Base-by-base conservation (phyloP, 2,888 invertebrate species). In the Beris morrisii region DNA sequence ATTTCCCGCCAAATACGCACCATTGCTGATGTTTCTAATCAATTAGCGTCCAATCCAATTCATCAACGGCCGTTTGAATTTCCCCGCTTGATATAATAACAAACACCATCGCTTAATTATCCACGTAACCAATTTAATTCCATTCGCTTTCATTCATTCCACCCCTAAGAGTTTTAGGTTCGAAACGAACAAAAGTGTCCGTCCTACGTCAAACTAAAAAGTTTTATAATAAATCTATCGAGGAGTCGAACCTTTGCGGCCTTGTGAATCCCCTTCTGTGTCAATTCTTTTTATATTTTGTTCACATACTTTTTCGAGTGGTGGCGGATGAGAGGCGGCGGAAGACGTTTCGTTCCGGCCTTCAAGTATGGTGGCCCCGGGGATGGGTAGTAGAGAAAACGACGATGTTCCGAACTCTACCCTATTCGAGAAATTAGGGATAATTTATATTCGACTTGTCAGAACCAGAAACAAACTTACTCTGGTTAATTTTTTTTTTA, bases 381-480 rank as follows among this genome's bases (percentile, higher is more conserved):
- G 44, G 13, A 46, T 44, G 43, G 6, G 7, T 38, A 43, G 56
- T 43, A 15, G 43, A 43, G 61, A 59, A 59, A 50, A 59, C 59
- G 59, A 48, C 48, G 31, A 48, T 11, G 59, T 50, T 52, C n/a
- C 38, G 9, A 52, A 50, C 50, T 52, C 61, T 52, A 50, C 52
- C 61, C 46, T 52, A 43, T 38, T 28, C 61, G 57, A 65, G 65
- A 65, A 65, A 57, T 65, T 65, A 65, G 57, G 65, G 65, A 65
- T 65, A 65, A 65, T 65, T 65, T 65, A 65, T 65, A 65, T 65
- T 65, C 65, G 65, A 56, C 57, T 43, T 65, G 69, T 69, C 69
- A 69, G 66, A 64, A 69, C 12, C 69, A 69, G 69, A 67, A 63
- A 69, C 65, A 65, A 65, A 65, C 65, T 65, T 57, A 58, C 43